Conservation (phyloP, 2,113 vertebrate species). For the Dipodomys merriami region DNA sequence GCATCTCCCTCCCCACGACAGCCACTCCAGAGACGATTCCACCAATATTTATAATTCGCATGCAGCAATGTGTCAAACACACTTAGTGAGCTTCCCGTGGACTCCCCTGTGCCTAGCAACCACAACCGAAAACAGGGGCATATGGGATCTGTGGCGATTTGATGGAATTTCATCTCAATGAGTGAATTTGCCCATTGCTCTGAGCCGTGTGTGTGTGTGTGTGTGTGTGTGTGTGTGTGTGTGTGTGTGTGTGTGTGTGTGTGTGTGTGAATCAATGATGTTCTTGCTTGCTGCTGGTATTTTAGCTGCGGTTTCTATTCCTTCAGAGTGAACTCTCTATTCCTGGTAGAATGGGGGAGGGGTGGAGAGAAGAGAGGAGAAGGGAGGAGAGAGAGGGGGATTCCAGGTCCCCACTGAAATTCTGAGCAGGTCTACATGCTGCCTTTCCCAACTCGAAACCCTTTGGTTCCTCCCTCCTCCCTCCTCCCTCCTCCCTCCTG, state of each 20-base stretch:
- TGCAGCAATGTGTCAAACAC: constrained; percentile 81
- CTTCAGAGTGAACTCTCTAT: constrained; percentile 39
- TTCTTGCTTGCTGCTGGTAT: constrained; percentile 30
- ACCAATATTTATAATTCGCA: constrained; percentile 86
- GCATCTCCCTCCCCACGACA: constrained; percentile 78
- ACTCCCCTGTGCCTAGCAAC: constrained; percentile 80
- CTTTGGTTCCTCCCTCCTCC: constrained; percentile 55
- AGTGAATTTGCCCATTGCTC: constrained; percentile 63
- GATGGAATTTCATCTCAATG: constrained; percentile 74
- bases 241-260: too few species aligned
- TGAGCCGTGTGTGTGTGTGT: not conserved
- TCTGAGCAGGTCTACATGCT: not conserved
- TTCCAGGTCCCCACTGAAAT: not conserved
- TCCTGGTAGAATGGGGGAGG: not conserved
- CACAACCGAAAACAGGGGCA: constrained; percentile 82
- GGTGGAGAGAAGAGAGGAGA: not conserved
- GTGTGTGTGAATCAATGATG: not conserved
- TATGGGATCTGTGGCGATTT: constrained; percentile 82
- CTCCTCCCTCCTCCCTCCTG: constrained; percentile 5
- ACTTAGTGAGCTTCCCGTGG: constrained; percentile 80
- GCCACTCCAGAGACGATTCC: constrained; percentile 78
- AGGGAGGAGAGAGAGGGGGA: not conserved
- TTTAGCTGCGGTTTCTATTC: constrained; percentile 17
- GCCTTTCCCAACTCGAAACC: constrained; percentile 16
- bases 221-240: too few species aligned